Base-by-base conservation (phyloP, 2,888 invertebrate species). In the Drosophila bunnanda region DNA sequence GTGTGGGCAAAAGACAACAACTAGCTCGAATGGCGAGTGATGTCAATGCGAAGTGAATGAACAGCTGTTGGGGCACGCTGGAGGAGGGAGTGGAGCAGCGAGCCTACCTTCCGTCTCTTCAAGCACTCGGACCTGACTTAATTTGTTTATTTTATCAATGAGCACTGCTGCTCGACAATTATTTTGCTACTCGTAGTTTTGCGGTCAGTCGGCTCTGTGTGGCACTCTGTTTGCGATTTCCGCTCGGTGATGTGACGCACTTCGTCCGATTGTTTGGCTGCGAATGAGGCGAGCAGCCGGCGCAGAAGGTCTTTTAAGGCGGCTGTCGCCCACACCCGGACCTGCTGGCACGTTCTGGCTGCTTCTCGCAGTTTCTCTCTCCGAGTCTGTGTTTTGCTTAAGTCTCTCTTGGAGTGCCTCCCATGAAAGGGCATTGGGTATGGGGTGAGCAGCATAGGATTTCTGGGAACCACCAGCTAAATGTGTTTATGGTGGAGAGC, bases 11-110 rank as follows among this genome's bases (percentile, higher is more conserved):
- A 32, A 77, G 77, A 78, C 65, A 78, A 60, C 67, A 81, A 81
- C 61, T 74, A 65, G 67, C 67, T 77, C 60, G 62, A 77, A 72
- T 71, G 69, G 79, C 77, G 86, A 89, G 80, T 89, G 87, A 87
- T 88, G 87, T 89, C 82, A 84, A 74, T 71, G 36, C 65, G 66
- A 64, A 50, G 20, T 52, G 73, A 71, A 74, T 36, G 55, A 71
- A 72, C 72, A 72, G 72, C 75, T 75, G 75, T 54, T 72, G 52
- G 75, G 25, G 22, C 17, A 10, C 20, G 25, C 2, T 25, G 17
- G 12, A 13, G 38, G 25, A 43, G 52, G 50, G 57, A 46, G 75
- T 39, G 50, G 38, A 36, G 25, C 56, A 28, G 12, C 22, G 22
- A 64, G 12, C 65, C 65, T 56, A 46, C 67, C 46, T 44, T 46